These are phyloP conservation scores for Trichonephila clavipes DNA, from an alignment of 1,140 invertebrate species.

Conservation along the genomic window DNA sequence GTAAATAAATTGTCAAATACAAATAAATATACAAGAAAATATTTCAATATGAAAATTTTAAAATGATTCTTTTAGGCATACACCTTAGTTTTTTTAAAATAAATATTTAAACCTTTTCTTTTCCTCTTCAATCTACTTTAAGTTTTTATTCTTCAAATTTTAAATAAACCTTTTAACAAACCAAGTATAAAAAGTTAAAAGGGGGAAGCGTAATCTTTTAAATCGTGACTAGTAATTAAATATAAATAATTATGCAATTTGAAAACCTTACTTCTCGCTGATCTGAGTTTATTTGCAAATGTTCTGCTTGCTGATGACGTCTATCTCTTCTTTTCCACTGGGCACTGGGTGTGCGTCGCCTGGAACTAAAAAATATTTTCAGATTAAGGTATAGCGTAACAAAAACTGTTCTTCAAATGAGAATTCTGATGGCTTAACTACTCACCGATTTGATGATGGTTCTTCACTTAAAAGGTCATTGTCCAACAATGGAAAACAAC, in stretches of 20 bases:
- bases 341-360: slow-evolving; percentile 55
- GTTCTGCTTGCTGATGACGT: slow-evolving; percentile 81
- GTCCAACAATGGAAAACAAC: slow-evolving; percentile 89
- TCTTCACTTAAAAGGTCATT: slow-evolving; percentile 89
- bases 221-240: no score
- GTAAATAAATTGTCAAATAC: no score
- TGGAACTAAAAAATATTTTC: slow-evolving; percentile 51
- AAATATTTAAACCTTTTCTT: no score
- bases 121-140: no score
- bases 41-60: no score
- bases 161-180: background rate
- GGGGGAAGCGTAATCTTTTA: no score
- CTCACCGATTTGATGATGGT: slow-evolving; percentile 84
- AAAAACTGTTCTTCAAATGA: background rate
- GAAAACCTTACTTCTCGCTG: slow-evolving; percentile 67
- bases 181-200: background rate
- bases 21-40: no score
- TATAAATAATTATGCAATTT: background rate
- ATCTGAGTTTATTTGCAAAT: slow-evolving; percentile 67
- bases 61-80: no score
- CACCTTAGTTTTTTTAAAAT: no score
- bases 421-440: background rate
- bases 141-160: background rate
- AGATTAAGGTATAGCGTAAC: background rate
- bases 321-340: slow-evolving; percentile 81